These are phyloP conservation scores for Glyptemys insculpta DNA, from an alignment of 2,797 vertebrate genomes.

Conservation along the genomic window DNA sequence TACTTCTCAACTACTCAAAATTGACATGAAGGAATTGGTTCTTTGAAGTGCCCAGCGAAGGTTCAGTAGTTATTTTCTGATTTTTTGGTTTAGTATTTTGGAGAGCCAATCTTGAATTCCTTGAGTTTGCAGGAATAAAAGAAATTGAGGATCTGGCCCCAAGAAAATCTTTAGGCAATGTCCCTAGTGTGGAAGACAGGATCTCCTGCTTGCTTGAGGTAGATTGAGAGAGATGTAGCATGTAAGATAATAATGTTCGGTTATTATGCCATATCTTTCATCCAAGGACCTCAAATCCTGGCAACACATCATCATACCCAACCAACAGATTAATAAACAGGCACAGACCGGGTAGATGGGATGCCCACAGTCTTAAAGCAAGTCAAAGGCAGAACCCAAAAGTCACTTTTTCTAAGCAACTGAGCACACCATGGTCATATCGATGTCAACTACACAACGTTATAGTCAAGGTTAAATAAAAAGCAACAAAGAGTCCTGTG, in stretches of 20 bases:
- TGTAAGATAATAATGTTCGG: neutral
- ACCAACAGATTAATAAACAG: too few relatives aligned
- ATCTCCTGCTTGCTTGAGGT: neutral
- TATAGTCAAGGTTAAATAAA: neutral
- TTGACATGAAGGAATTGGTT: neutral
- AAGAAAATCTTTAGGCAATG: neutral
- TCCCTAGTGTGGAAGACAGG: neutral
- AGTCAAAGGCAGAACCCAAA: neutral
- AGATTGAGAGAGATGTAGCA: neutral
- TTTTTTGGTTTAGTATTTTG: neutral
- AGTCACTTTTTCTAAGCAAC: neutral
- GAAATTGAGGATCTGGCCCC: neutral
- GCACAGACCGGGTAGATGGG: neutral
- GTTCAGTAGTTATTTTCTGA: neutral
- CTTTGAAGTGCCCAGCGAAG: neutral
- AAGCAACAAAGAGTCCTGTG: too few relatives aligned
- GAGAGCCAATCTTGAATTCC: neutral
- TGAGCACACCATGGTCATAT: neutral
- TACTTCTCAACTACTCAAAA: neutral
- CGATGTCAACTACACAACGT: rapidly evolving
- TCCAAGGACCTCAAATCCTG: neutral
- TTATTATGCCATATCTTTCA: neutral
- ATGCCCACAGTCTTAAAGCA: neutral
- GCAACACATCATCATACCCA: neutral
- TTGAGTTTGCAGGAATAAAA: neutral